Percentiles rank a stretch among this genome's conserved stretches.
Conservation (phyloP, 2,113 vertebrate genomes). For the Strigops habroptila region DNA sequence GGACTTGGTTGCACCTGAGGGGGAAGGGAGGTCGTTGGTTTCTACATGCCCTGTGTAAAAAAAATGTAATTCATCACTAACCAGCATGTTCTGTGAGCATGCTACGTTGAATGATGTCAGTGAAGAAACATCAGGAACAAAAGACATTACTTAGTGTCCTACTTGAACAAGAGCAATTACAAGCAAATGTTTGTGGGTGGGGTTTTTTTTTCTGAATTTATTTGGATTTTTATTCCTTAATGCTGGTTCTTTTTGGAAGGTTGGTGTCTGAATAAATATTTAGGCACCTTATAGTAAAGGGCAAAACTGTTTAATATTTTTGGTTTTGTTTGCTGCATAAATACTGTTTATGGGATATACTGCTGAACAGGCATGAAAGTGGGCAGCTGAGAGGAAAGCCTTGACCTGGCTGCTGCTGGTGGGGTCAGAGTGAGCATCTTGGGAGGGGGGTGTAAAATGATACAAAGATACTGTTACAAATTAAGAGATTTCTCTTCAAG, state of each 20-base stretch:
- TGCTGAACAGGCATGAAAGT: not conserved
- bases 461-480: not conserved
- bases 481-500: not conserved
- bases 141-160: not conserved
- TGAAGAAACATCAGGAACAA: not conserved
- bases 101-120: not conserved
- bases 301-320: not conserved
- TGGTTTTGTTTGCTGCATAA: not conserved
- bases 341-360: accelerated
- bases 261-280: not conserved
- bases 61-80: not conserved
- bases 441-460: not conserved
- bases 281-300: not conserved
- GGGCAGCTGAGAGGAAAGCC: not conserved
- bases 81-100: not conserved
- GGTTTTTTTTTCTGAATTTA: not conserved
- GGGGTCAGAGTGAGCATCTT: not conserved
- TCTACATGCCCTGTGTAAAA: not conserved
- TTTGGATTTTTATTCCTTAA: not conserved
- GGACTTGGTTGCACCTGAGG: not conserved
- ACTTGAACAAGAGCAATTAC: accelerated
- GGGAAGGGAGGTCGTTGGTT: not conserved
- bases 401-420: not conserved
- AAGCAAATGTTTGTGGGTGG: accelerated
- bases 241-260: not conserved